Base-by-base conservation (phyloP, 1,140 invertebrate species). In the Capitella teleta region DNA sequence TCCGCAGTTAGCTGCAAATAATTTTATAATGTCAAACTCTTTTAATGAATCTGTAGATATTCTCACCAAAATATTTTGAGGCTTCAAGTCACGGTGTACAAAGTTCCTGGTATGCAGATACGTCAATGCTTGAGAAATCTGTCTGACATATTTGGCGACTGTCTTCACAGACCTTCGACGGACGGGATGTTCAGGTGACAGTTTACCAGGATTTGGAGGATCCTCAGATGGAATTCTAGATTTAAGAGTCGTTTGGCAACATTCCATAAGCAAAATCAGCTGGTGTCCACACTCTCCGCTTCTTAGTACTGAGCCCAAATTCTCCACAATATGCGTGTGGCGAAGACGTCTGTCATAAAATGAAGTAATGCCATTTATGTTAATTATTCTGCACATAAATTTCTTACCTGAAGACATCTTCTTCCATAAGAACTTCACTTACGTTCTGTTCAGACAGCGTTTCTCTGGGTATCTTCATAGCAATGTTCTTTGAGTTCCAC, bases 61-160 rank as follows among this genome's bases (percentile, higher is more conserved):
- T 54, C 59, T 46, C 58, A 68, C 64, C 57, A 68, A 23, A 36
- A 68, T 53, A 53, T 68, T 68, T 30, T 68, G 64, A 6, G 61
- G 53, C 36, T 67, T 68, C 14, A 68, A 48, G 34, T 68, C 66
- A 21, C 66, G 44, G 36, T 68, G 66, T 3, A 67, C 61, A 26
- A 66, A 54, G 34, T 54, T 52, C 40, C 60, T 63, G 0, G 52
- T 23, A 43, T 68, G 66, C 0, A 68, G 52, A 38, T 61, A 68
- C 2, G 50, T 37, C 5, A 68, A 25, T 1, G 58, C 66, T 23
- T 52, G 38, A 23, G 57, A 8, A n/a, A 32, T 32, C n/a, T 32
- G 8, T 32, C 8, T 10, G 30, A 32, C 30, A 32, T 32, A 32
- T 10, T 32, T 32, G n/a, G 30, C 30, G 8, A 32, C n/a, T 32